Evolutionary conservation across 2,113 vertebrate species (phyloP).

Genomic region (Lepus americanus): DNA sequence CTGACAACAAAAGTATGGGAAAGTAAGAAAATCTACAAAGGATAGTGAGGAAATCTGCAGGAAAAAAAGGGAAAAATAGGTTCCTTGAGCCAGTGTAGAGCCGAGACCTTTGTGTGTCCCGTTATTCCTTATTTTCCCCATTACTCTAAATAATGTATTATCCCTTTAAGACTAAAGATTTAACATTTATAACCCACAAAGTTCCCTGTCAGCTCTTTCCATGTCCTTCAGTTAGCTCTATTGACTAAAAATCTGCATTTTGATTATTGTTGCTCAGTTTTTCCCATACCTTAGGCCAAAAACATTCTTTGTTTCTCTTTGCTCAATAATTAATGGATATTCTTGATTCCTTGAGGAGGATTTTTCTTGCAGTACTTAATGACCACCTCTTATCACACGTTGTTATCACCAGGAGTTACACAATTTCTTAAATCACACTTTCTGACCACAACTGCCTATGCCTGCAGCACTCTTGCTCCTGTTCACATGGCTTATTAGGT

Average conservation of each 20-base stretch:
- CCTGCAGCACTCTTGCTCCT: neutral
- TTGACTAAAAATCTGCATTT: neutral
- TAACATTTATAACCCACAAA: neutral
- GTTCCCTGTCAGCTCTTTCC: neutral
- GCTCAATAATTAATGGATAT: neutral
- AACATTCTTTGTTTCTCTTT: neutral
- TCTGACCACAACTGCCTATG: neutral
- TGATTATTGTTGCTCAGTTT: neutral
- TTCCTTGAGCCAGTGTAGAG: neutral
- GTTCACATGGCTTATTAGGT: neutral
- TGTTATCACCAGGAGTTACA: neutral
- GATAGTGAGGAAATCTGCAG: neutral
- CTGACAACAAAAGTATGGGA: neutral
- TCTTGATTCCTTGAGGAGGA: neutral
- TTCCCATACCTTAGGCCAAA: neutral
- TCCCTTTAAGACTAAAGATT: neutral
- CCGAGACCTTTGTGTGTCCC: neutral
- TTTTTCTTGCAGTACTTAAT: neutral
- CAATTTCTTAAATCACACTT: constrained; percentile 1
- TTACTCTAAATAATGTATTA: neutral
- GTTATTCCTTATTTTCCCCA: no score
- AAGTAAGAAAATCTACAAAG: neutral
- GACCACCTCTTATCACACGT: no score
- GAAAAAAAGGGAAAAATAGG: neutral
- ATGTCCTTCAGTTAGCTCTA: neutral